Conservation (phyloP, 2,113 vertebrate species). For the Syngnathus scovelli region DNA sequence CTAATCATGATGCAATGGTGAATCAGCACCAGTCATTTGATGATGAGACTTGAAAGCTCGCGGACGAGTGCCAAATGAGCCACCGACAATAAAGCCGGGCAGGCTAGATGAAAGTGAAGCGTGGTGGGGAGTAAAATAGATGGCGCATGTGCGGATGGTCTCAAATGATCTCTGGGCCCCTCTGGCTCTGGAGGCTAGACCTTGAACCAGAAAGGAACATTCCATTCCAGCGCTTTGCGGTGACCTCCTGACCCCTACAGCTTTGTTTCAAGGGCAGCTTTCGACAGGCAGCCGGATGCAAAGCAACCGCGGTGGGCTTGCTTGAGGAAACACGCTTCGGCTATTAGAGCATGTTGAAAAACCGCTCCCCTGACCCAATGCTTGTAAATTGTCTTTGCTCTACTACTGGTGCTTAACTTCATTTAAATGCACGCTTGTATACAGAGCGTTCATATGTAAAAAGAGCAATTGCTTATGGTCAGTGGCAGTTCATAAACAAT, state of each 20-base stretch:
- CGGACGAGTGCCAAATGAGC: constrained; percentile 4
- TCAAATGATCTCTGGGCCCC: constrained; percentile 53
- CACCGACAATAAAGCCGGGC: constrained; percentile 5
- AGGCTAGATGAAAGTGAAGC: constrained; percentile 31
- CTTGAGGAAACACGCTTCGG: constrained; percentile 49
- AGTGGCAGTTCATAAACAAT: constrained; percentile 31
- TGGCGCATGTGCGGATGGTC: constrained; percentile 53
- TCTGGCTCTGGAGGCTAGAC: constrained; percentile 57
- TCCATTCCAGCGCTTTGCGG: constrained; percentile 55
- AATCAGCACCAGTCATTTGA: constrained; percentile 14
- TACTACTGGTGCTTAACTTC: constrained; percentile 43
- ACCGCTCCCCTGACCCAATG: constrained; percentile 42
- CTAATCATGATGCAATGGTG: constrained; percentile 3
- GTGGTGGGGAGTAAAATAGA: constrained; percentile 31
- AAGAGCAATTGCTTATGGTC: constrained; percentile 16
- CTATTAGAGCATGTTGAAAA: constrained; percentile 42
- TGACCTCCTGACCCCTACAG: constrained; percentile 50
- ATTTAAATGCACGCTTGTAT: constrained; percentile 34
- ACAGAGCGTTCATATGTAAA: constrained; percentile 2
- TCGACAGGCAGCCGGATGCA: constrained; percentile 49
- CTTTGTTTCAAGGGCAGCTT: constrained; percentile 58
- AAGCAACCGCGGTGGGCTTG: constrained; percentile 28
- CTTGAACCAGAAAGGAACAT: constrained; percentile 64
- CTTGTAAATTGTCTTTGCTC: constrained; percentile 49
- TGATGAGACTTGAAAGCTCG: background rate